A percentile compares a stretch with the other conserved stretches of the same genome.
These are phyloP conservation scores for Drosophila histrio DNA, from an alignment of 2,888 invertebrate genomes.

Conservation along the genomic window DNA sequence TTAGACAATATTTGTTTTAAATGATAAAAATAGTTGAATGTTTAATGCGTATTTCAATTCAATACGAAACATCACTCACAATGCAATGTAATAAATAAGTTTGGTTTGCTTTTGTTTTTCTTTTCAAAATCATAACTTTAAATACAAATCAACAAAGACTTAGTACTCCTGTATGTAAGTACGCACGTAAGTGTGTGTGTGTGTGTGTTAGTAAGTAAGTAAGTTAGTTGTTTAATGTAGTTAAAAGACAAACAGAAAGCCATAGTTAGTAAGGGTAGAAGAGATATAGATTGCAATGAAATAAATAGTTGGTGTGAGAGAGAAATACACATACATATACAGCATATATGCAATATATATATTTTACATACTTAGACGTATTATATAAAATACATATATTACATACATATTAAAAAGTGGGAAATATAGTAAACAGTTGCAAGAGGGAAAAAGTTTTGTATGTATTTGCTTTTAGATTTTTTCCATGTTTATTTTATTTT, in stretches of 20 bases:
- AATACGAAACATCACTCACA: slow-evolving; percentile 45
- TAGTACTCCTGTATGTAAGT: slow-evolving; percentile 6
- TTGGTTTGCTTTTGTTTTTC: background rate
- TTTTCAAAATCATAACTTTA: slow-evolving; percentile 23
- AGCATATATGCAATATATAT: slow-evolving; percentile 67
- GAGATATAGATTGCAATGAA: slow-evolving; percentile 13
- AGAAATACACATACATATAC: slow-evolving; percentile 78
- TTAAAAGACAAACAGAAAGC: slow-evolving; percentile 22
- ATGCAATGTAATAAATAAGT: slow-evolving; percentile 36
- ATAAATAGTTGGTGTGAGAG: slow-evolving; percentile 18
- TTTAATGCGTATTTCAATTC: slow-evolving; percentile 19
- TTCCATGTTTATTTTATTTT: slow-evolving; percentile 27
- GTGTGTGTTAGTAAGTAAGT: slow-evolving; percentile 18
- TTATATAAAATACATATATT: slow-evolving; percentile 67
- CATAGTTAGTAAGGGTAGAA: slow-evolving; percentile 16
- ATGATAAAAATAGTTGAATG: slow-evolving; percentile 8
- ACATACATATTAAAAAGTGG: slow-evolving; percentile 56
- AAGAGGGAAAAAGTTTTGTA: slow-evolving; percentile 77
- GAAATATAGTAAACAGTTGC: slow-evolving; percentile 63
- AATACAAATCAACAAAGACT: slow-evolving; percentile 17
- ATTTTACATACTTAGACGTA: slow-evolving; percentile 51
- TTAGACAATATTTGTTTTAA: slow-evolving; percentile 17
- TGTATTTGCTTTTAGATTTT: slow-evolving; percentile 28
- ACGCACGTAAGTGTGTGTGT: slow-evolving; percentile 7
- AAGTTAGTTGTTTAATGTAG: slow-evolving; percentile 13